Evolutionary conservation across 2,888 invertebrate species (phyloP).

Genomic region (Adelphocoris suturalis): DNA sequence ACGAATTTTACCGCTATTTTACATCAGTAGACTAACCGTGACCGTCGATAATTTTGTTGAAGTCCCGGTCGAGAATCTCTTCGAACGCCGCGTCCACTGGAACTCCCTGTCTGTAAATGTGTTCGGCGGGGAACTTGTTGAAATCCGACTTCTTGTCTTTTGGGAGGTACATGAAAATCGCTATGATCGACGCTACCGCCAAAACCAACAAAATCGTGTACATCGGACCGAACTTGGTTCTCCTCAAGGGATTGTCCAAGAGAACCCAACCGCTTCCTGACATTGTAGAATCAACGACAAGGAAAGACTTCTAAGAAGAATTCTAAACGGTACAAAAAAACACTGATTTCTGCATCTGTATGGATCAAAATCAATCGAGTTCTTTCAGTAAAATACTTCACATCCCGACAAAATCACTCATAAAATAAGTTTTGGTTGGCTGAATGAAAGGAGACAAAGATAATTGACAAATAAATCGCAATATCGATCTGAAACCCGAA

Average conservation of each 20-base stretch:
- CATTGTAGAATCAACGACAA: not conserved
- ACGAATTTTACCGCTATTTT: too few relatives aligned
- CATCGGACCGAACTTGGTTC: not conserved
- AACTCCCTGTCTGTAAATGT: not conserved
- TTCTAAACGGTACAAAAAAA: not conserved
- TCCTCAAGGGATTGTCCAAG: not conserved
- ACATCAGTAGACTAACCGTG: not conserved
- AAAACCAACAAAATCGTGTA: not conserved
- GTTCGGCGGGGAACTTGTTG: conserved; percentile 24
- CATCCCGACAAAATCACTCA: too few relatives aligned
- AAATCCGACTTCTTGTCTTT: conserved; percentile 1
- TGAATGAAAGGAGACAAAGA: too few relatives aligned
- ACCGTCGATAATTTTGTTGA: not conserved
- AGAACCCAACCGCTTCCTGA: not conserved
- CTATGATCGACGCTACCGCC: not conserved
- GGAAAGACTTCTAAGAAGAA: not conserved
- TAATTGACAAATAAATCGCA: too few relatives aligned
- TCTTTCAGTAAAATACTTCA: not conserved
- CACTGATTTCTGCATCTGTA: not conserved
- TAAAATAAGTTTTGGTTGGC: too few relatives aligned
- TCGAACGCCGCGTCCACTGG: not conserved
- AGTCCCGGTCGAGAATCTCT: not conserved
- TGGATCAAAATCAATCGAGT: not conserved
- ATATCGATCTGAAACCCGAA: too few relatives aligned
- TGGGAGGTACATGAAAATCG: not conserved